These are phyloP conservation scores for Dyspetes luteomarginatus DNA, from an alignment of 2,888 invertebrate genomes.

Conservation along the genomic window DNA sequence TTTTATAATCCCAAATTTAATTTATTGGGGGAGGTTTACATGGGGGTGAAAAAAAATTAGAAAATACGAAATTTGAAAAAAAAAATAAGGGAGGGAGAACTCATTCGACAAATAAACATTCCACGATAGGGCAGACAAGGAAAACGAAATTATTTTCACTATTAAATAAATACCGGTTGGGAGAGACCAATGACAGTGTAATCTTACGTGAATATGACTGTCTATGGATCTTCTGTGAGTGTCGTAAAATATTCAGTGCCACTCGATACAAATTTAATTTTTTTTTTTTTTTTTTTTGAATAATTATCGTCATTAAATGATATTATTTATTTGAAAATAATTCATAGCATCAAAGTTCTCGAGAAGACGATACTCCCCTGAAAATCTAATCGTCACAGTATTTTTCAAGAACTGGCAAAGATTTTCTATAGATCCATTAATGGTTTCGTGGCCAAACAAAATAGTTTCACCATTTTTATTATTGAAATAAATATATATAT, in stretches of 20 bases:
- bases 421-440: not conserved
- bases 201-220: constrained; percentile 62
- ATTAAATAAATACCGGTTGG: constrained; percentile 17
- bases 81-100: not conserved
- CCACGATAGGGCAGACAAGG: constrained; percentile 40
- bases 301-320: not conserved
- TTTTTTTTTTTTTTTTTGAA: constrained; percentile 7
- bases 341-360: constrained; percentile 20
- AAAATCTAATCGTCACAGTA: constrained; percentile 56
- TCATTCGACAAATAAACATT: constrained; percentile 4
- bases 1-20: not conserved
- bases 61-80: not conserved
- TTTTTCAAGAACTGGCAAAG: not conserved
- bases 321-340: constrained; percentile 1
- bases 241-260: constrained; percentile 60
- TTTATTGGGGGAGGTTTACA: not conserved
- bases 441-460: constrained; percentile 1
- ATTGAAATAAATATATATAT: not conserved
- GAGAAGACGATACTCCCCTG: constrained; percentile 40
- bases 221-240: constrained; percentile 59
- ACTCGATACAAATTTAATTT: constrained; percentile 41
- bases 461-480: not conserved
- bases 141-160: not conserved
- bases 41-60: not conserved
- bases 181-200: constrained; percentile 48